These are phyloP conservation scores for Microctonus brassicae DNA, from an alignment of 2,888 invertebrate genomes.

Conservation along the genomic window DNA sequence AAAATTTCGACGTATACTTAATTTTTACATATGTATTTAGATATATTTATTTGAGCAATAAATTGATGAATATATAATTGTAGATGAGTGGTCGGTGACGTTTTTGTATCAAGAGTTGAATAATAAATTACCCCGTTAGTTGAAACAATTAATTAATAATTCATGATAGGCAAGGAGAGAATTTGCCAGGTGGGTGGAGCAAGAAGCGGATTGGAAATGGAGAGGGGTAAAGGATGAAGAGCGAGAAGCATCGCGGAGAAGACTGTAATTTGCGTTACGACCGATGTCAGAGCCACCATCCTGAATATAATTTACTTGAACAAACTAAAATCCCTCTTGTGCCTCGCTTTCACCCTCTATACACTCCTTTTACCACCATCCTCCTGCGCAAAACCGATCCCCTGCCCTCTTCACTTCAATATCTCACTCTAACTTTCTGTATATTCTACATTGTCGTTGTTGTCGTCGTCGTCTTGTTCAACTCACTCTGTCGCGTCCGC, in stretches of 20 bases:
- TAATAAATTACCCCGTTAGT: constrained; percentile 68
- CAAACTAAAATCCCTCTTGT: constrained; percentile 64
- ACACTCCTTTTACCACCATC: constrained; percentile 22
- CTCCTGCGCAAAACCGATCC: constrained; percentile 24
- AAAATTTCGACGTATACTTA: too few species aligned
- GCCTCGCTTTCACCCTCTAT: constrained; percentile 8
- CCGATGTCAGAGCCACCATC: constrained; percentile 63
- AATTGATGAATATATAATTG: too few species aligned
- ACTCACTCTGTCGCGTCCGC: constrained; percentile 40
- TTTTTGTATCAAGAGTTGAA: constrained; percentile 60
- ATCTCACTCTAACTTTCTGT: constrained; percentile 37
- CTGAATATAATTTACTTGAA: constrained; percentile 70
- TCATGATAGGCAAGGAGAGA: constrained; percentile 67
- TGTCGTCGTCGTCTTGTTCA: constrained; percentile 9
- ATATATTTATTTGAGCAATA: too few species aligned
- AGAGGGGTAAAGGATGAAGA: constrained; percentile 41
- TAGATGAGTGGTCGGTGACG: constrained; percentile 45
- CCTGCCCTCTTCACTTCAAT: constrained; percentile 43
- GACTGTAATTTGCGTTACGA: constrained; percentile 67
- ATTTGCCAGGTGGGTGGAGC: constrained; percentile 59
- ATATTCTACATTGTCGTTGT: constrained; percentile 9
- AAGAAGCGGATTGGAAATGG: constrained; percentile 44
- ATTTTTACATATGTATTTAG: too few species aligned
- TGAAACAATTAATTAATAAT: constrained; percentile 71
- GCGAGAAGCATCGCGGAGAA: constrained; percentile 52